Evolutionary conservation across 2,113 vertebrate species (phyloP), one percentile per base, ranked within the genome.

Genomic region (Syngnathus scovelli): DNA sequence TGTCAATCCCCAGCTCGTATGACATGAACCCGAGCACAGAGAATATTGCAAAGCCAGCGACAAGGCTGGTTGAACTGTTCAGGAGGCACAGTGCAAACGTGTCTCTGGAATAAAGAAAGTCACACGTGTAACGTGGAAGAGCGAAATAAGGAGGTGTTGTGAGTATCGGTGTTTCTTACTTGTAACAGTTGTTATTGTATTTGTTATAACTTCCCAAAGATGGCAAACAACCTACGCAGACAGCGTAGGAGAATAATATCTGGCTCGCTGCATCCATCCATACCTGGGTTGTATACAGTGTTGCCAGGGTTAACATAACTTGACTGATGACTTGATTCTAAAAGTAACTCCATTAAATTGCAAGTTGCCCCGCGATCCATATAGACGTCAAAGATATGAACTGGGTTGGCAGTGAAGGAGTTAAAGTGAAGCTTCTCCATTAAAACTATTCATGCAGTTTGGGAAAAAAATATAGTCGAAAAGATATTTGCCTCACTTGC

Each of bases 231-330:
- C 79, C 75, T 3, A 23, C 1, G n/a, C 79, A 75, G 16, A 81
- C 43, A 46, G 11, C 52, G 16, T 69, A 67, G 21, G 79, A 78
- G 64, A 52, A 72, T 8, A 78, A 72, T 19, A 78, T 67, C 64
- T 81, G 79, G 27, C 66, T 78, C 1, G 54, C 67, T 51, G 76
- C 75, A 62, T 81, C 72, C 69, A 81, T 72, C 79, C 79, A 81
- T 11, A 81, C 71, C 75, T 81, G 48, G 19, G 43, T 33, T 55
- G 13, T 55, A 52, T 52, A 8, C 33, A 19, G 5, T 43, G 41
- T 43, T 43, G 46, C 46, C 46, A 16, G 0, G 16, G 5, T 48
- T 48, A 15, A 4, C 46, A 48, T 48, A 48, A 43, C 41, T 12
- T 43, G 12, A 11, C 41, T 12, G 10, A 43, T 11, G 9, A 43